A percentile compares a stretch with the other conserved stretches of the same genome.
phyloP scores from a whole-genome alignment of 2,888 invertebrate species.

The Macropis europaea region DNA sequence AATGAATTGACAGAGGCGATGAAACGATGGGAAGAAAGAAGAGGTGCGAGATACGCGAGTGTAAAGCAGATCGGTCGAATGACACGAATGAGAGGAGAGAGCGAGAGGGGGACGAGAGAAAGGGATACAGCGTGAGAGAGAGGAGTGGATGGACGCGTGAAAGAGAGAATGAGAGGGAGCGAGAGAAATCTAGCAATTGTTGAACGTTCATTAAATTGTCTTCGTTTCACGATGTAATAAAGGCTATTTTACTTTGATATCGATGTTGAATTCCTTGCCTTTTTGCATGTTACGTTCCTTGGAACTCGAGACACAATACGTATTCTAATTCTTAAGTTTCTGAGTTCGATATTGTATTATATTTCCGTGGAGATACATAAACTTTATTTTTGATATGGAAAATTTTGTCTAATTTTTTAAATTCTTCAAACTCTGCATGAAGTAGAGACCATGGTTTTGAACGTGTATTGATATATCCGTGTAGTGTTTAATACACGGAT shows the following conservation, averaged over 20 bases:
- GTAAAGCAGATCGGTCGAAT: conserved; percentile 28
- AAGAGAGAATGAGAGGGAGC: conserved; percentile 21
- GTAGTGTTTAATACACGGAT: no score
- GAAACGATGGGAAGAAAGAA: conserved; percentile 17
- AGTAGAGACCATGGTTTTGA: no score
- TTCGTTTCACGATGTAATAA: conserved; percentile 68
- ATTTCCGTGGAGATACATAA: neutral
- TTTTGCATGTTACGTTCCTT: neutral
- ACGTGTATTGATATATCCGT: no score
- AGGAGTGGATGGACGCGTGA: conserved; percentile 8
- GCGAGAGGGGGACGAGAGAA: neutral
- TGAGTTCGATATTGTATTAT: neutral
- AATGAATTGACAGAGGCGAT: conserved; percentile 6
- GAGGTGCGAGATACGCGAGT: conserved; percentile 20
- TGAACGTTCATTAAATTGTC: conserved; percentile 67
- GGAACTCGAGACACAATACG: neutral
- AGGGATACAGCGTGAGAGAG: neutral
- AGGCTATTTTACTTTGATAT: conserved; percentile 67
- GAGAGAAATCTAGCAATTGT: conserved; percentile 62
- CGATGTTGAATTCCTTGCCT: conserved; percentile 44
- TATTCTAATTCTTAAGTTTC: no score
- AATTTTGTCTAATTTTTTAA: conserved; percentile 4
- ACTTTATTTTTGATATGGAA: no score
- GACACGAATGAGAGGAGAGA: conserved; percentile 23
- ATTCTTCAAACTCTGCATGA: no score